These are phyloP conservation scores for Eciton burchellii DNA, from an alignment of 1,140 invertebrate species.

Conservation along the genomic window DNA sequence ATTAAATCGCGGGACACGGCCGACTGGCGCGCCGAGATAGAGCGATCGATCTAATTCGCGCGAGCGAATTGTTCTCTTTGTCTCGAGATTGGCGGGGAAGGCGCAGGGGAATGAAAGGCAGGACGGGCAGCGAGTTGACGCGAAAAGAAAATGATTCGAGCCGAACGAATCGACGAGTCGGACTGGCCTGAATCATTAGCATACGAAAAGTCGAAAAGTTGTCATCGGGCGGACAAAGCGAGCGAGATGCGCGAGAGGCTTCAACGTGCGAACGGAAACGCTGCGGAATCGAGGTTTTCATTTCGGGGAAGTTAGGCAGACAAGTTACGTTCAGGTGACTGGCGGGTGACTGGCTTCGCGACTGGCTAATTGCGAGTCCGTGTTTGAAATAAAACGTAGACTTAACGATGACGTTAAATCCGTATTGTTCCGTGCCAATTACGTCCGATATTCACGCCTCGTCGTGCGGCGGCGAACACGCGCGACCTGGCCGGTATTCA, in stretches of 20 bases:
- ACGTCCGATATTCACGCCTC: slow-evolving; percentile 36
- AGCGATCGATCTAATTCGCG: slow-evolving; percentile 23
- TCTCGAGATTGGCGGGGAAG: neutral
- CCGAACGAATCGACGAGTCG: too few species aligned
- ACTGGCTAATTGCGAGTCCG: neutral
- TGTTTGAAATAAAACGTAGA: neutral
- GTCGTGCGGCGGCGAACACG: slow-evolving; percentile 5
- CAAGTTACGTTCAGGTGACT: neutral
- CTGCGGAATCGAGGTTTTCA: neutral
- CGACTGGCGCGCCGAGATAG: slow-evolving; percentile 46
- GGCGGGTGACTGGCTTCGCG: neutral
- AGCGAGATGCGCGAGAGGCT: neutral
- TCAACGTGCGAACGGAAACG: neutral
- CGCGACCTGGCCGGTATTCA: slow-evolving; percentile 49
- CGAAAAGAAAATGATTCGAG: slow-evolving; percentile 1
- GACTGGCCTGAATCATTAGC: neutral
- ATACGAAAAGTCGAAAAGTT: neutral
- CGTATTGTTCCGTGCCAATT: slow-evolving; percentile 24
- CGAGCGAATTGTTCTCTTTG: neutral
- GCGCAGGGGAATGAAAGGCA: neutral
- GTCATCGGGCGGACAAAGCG: neutral
- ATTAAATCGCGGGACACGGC: slow-evolving; percentile 62
- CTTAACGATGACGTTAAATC: neutral
- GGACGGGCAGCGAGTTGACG: neutral
- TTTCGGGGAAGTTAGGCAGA: neutral